Conservation (phyloP, 2,888 invertebrate genomes). For the Erebia palarica region DNA sequence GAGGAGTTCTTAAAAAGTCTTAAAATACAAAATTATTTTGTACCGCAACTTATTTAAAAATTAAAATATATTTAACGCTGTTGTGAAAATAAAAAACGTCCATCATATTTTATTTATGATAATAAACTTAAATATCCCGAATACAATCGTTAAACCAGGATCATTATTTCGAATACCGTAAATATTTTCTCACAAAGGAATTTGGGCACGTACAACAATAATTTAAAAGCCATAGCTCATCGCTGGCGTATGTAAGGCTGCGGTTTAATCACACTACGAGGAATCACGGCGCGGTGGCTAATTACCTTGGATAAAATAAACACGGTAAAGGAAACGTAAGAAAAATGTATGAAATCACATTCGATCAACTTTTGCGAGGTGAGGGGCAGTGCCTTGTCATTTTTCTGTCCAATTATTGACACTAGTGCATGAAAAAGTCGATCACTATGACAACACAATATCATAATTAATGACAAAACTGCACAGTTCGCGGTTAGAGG, state of each 20-base stretch:
- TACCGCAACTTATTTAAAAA: not conserved
- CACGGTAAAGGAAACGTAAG: no score
- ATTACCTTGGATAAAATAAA: no score
- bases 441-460: no score
- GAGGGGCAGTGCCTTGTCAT: no score
- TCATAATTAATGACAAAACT: no score
- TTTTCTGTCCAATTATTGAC: no score
- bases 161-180: constrained; percentile 44
- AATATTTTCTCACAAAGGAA: constrained; percentile 58
- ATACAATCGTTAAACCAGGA: constrained; percentile 9
- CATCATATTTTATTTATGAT: constrained; percentile 8
- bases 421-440: no score
- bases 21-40: not conserved
- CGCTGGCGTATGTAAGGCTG: constrained; percentile 55
- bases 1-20: not conserved
- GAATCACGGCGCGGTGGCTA: no score
- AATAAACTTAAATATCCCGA: constrained; percentile 18
- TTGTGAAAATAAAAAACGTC: constrained; percentile 3
- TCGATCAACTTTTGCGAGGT: no score
- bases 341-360: no score
- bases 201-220: constrained; percentile 58
- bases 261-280: no score
- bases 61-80: not conserved
- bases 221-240: constrained; percentile 70
- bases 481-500: no score